These are phyloP conservation scores for Thomomys bottae DNA, from an alignment of 2,113 vertebrate species.

Conservation along the genomic window DNA sequence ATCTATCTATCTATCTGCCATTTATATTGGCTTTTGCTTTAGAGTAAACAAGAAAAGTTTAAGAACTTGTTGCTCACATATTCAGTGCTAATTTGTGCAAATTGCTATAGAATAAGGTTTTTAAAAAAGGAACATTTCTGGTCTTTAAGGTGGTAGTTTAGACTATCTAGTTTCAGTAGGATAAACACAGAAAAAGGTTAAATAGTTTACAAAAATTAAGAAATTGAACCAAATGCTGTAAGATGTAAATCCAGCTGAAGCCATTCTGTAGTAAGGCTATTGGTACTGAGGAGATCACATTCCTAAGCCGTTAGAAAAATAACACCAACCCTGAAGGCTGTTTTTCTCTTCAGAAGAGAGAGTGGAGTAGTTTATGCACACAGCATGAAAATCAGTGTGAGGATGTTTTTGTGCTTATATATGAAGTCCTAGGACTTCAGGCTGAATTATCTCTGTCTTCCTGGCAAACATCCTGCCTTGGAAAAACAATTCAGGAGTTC, in stretches of 20 bases:
- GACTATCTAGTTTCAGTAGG: constrained; percentile 18
- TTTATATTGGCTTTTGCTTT: neutral
- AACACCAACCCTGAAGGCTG: neutral
- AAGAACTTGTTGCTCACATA: neutral
- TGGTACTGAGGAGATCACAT: neutral
- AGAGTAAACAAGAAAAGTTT: neutral
- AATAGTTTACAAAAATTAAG: constrained; percentile 21
- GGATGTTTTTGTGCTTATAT: constrained; percentile 49
- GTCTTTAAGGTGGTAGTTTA: neutral
- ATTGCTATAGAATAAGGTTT: neutral
- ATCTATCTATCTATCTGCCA: too few relatives aligned
- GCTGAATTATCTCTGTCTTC: constrained; percentile 12
- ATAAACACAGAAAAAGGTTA: constrained; percentile 13
- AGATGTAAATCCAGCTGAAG: neutral
- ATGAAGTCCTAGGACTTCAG: neutral
- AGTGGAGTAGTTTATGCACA: neutral
- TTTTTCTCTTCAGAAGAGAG: constrained; percentile 41
- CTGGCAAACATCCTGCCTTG: constrained; percentile 20
- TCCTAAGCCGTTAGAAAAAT: constrained; percentile 28
- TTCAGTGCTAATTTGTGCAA: constrained; percentile 21
- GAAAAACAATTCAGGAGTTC: constrained; percentile 33
- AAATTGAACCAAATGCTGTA: neutral
- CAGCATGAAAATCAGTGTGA: neutral
- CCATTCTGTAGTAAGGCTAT: neutral
- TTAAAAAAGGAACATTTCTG: neutral